Evolutionary conservation across 2,797 vertebrate species (phyloP), one percentile per base, ranked within the genome.

Genomic region (Numenius phaeopus): DNA sequence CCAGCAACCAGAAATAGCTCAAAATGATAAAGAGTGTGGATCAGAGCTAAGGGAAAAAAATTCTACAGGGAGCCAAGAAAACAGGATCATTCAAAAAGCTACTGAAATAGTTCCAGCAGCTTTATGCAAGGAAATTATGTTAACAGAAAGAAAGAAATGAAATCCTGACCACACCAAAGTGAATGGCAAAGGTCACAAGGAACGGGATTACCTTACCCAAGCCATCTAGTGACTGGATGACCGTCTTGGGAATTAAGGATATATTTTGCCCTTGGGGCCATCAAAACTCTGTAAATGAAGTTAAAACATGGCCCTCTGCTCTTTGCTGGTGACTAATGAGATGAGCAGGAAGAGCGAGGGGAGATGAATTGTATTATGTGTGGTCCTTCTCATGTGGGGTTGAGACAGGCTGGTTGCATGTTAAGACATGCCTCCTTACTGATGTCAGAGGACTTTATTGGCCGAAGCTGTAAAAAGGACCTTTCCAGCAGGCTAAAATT

Each of bases 1-100:
- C 57, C 71, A 95, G 87, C 34, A 89, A 71, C 73, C 89, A 87
- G 49, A 97, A 97, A 96, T 62, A 96, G 89, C 71, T 90, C 71
- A 62, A 94, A 94, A 71, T 0, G 30, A 87, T 66, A 84, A 91
- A 61, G 34, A 61, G 49, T 65, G 95, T 87, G 91, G 79, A 87
- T 96, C 34, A 94, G 71, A 72, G 61, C 49, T 66, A 65, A 83
- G 47, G 50, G 15, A 4, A 83, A 94, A 90, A 78, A 87, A 77
- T 72, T 87, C 75, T 87, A 91, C 57, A 71, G 82, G 61, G 78
- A 89, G 65, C 34, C 49, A 69, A 81, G 47, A 80, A 90, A 94
- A 73, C 49, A 82, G 0, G 0, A 70, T 34, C 59, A 73, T 3
- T 77, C 88, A 80, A 90, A 89, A 93, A 89, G 16, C n/a, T 87